A percentile compares a stretch with the other conserved stretches of the same genome.
Evolutionary conservation across 2,888 invertebrate genomes (phyloP).

Genomic region (Eilema griseolum): DNA sequence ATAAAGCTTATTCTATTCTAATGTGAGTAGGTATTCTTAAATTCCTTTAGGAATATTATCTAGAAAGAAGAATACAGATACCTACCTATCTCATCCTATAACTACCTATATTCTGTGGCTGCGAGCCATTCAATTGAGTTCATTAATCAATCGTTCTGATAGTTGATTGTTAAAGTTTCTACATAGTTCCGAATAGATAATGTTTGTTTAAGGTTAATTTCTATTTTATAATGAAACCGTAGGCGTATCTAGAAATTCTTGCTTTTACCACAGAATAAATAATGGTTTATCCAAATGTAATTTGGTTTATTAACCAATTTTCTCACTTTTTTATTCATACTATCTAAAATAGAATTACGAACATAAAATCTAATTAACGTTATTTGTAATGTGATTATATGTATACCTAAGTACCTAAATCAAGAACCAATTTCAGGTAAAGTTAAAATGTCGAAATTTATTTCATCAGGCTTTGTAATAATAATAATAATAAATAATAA

Average conservation of each 20-base stretch:
- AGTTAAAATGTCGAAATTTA: background rate
- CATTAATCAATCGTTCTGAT: background rate
- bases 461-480: background rate
- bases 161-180: background rate
- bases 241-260: no score
- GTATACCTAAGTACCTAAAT: slow-evolving; percentile 1
- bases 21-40: no score
- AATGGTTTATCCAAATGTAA: background rate
- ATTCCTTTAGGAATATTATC: no score
- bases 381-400: background rate
- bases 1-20: no score
- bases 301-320: background rate
- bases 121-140: background rate
- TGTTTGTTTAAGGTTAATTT: background rate
- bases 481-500: no score
- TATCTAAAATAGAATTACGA: background rate
- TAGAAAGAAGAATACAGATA: no score
- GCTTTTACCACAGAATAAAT: no score
- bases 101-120: background rate
- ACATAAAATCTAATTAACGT: background rate
- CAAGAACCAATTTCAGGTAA: slow-evolving; percentile 9
- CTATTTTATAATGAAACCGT: background rate
- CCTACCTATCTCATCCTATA: no score
- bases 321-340: background rate
- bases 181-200: background rate